Conservation (phyloP, 1,140 invertebrate species). For the Solenopsis fugax region DNA sequence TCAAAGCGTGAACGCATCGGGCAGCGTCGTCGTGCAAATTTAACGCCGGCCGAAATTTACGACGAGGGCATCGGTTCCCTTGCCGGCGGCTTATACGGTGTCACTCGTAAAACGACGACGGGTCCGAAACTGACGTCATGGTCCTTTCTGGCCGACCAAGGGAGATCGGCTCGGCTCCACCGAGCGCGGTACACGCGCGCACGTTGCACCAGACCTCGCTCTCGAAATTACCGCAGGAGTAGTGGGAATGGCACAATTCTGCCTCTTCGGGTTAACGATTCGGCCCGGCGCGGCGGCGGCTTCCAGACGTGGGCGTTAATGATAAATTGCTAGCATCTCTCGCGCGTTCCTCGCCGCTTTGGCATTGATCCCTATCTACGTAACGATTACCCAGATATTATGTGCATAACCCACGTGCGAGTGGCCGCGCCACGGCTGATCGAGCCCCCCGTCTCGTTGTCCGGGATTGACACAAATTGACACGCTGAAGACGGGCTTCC, state of each 20-base stretch:
- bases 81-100: slow-evolving; percentile 47
- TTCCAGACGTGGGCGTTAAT: slow-evolving; percentile 78
- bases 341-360: slow-evolving; percentile 72
- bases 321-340: slow-evolving; percentile 78
- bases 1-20: background rate
- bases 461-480: slow-evolving; percentile 63
- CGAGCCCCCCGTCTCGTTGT: slow-evolving; percentile 65
- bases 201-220: slow-evolving; percentile 57
- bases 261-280: slow-evolving; percentile 75
- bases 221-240: slow-evolving; percentile 70
- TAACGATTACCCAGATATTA: slow-evolving; percentile 81
- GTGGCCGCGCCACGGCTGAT: slow-evolving; percentile 20
- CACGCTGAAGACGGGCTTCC: slow-evolving; percentile 33
- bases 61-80: slow-evolving; percentile 37
- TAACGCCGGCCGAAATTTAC: slow-evolving; percentile 44
- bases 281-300: slow-evolving; percentile 48
- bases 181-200: background rate
- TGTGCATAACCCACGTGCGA: slow-evolving; percentile 72
- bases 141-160: slow-evolving; percentile 63
- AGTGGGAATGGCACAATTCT: slow-evolving; percentile 74
- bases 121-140: slow-evolving; percentile 62
- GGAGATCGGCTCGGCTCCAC: slow-evolving; percentile 19
- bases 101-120: slow-evolving; percentile 53
- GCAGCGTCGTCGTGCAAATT: background rate
- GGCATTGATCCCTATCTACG: slow-evolving; percentile 83